Base-by-base conservation (phyloP, 2,797 vertebrate genomes). In the Takifugu rubripes region DNA sequence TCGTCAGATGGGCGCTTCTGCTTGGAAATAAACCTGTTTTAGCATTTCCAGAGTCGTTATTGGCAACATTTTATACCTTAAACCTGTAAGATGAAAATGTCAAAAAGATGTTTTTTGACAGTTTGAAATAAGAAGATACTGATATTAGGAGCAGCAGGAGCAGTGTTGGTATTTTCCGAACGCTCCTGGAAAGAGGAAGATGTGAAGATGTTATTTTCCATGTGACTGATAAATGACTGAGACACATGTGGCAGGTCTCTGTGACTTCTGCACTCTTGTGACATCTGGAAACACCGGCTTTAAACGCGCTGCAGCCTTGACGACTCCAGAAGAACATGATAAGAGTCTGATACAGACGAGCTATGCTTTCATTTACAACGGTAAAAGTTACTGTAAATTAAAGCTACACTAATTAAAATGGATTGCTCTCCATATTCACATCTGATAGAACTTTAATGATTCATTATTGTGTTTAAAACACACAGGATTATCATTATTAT, bases 171-270 rank as follows among this genome's bases (percentile, higher is more conserved):
- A 14, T 40, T 14, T 12, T 29, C 27, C 27, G 4, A 2, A 29
- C 7, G 36, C 14, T 1, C 36, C 36, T 40, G 3, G 27, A 14
- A 40, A 40, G 8, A 3, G 36, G 36, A 40, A 40, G 12, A 40
- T 40, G 36, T 40, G 36, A 40, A 40, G 36, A 40, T 17, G 44
- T 46, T 10, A 21, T 46, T 21, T 46, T 15, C 36, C 12, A 10
- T 40, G 36, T 40, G 36, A 33, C 33, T 40, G 36, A 40, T 40
- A 40, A 14, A 40, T 14, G 10, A 40, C 11, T 11, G 67, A 44
- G 50, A 66, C 62, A 86, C 54, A 79, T 85, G 77, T 64, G 36
- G 36, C 76, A 78, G 53, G 17, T 56, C 21, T 59, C 50, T 77
- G 79, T 67, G 66, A 82, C n/a, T 26, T 17, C 51, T 59, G 15